These are phyloP conservation scores for Rafetus swinhoei DNA, from an alignment of 2,113 vertebrate genomes.

Conservation along the genomic window DNA sequence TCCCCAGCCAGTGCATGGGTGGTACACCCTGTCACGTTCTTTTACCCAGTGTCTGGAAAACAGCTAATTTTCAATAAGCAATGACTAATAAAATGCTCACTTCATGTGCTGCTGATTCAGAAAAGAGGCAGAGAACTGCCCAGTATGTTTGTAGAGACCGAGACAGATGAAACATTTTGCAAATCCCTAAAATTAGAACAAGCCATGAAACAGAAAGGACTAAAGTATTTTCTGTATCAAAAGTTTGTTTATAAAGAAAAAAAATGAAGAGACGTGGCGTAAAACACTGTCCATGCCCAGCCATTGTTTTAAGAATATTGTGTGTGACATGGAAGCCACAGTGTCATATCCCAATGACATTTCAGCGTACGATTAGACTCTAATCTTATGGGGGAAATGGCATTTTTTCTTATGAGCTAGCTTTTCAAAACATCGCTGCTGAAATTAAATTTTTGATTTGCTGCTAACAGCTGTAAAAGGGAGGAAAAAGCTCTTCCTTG, in stretches of 20 bases:
- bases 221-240: slow-evolving; percentile 20
- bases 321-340: not conserved
- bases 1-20: no score
- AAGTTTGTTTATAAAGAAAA: slow-evolving; percentile 23
- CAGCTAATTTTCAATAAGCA: not conserved
- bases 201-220: not conserved
- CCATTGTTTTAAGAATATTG: not conserved
- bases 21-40: no score
- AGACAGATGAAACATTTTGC: not conserved
- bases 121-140: not conserved
- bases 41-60: not conserved
- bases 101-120: not conserved
- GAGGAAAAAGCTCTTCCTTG: not conserved
- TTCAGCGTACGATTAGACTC: not conserved
- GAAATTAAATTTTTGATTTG: slow-evolving; percentile 47
- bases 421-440: slow-evolving; percentile 19
- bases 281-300: not conserved
- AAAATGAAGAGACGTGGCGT: not conserved
- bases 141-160: not conserved
- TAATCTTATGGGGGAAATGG: not conserved
- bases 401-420: slow-evolving; percentile 18
- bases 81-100: not conserved
- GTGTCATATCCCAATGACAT: not conserved
- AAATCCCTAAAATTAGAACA: not conserved
- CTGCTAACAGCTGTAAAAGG: not conserved